Percentiles rank a stretch among this genome's conserved stretches.
phyloP scores from a whole-genome alignment of 2,797 vertebrate species.

The Sebastes matsubarae region DNA sequence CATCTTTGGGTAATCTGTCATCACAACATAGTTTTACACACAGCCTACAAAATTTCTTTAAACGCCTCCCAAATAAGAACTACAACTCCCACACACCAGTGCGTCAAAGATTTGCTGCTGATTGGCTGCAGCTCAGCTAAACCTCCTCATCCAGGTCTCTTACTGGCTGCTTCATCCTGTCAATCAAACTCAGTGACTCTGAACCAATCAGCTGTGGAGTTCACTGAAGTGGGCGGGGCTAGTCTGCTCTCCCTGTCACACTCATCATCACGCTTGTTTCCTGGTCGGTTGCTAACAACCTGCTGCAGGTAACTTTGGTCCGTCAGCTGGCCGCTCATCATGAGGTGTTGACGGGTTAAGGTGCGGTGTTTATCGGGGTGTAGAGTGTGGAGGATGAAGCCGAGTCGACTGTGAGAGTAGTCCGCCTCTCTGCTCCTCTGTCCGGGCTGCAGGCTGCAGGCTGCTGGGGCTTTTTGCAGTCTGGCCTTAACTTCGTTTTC shows the following conservation, averaged over 20 bases:
- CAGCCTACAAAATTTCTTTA: background rate
- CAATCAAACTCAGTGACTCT: background rate
- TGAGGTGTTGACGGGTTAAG: background rate
- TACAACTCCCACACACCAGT: background rate
- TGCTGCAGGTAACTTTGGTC: background rate
- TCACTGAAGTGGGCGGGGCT: background rate
- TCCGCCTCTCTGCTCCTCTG: too few relatives aligned
- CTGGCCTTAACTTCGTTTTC: conserved; percentile 75
- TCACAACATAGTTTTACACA: too few relatives aligned
- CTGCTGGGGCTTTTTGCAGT: conserved; percentile 62
- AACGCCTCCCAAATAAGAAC: background rate
- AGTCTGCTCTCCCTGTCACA: background rate
- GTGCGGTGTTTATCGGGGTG: background rate
- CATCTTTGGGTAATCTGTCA: too few relatives aligned
- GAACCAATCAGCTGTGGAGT: background rate
- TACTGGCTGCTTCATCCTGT: background rate
- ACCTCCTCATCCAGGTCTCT: background rate
- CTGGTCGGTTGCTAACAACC: background rate
- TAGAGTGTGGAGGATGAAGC: background rate
- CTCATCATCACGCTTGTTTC: background rate
- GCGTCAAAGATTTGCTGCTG: background rate
- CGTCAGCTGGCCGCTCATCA: background rate
- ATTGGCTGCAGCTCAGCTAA: background rate
- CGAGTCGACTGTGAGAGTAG: background rate
- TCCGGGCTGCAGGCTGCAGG: background rate